phyloP scores from a whole-genome alignment of 2,113 vertebrate species.

The Tupaia tana region DNA sequence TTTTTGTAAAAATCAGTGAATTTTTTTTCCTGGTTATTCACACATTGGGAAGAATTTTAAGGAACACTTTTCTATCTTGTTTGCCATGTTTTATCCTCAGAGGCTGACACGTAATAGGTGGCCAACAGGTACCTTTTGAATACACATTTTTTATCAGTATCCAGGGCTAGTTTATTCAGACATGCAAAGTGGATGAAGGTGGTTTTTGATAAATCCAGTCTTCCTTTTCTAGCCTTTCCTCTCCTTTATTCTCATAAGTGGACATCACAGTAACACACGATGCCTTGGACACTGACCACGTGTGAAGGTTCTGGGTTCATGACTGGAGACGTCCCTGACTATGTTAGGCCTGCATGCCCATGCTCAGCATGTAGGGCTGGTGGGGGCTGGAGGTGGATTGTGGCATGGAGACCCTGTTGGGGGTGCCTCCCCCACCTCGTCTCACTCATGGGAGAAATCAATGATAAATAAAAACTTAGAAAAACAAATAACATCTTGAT shows the following conservation, averaged over 20 bases:
- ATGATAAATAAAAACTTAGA: too few relatives aligned
- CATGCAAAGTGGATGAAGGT: background rate
- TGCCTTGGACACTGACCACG: too few relatives aligned
- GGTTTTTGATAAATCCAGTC: background rate
- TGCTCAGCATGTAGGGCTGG: too few relatives aligned
- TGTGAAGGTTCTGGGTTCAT: too few relatives aligned
- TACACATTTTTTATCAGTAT: background rate
- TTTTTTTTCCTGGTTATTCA: background rate
- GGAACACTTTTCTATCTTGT: background rate
- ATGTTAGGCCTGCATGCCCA: too few relatives aligned
- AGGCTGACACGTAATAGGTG: background rate
- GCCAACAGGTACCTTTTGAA: background rate
- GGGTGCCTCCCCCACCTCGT: too few relatives aligned
- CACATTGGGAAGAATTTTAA: background rate
- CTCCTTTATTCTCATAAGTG: background rate
- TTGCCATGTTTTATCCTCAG: background rate
- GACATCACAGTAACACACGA: background rate
- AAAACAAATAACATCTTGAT: background rate
- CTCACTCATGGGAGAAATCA: too few relatives aligned
- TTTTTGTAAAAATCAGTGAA: background rate
- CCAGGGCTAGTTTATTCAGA: background rate
- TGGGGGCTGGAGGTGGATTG: too few relatives aligned
- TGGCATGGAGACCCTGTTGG: too few relatives aligned
- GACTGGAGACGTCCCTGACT: too few relatives aligned
- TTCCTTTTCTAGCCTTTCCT: background rate